phyloP scores from a whole-genome alignment of 2,888 invertebrate genomes.

The Agrotis puta region DNA sequence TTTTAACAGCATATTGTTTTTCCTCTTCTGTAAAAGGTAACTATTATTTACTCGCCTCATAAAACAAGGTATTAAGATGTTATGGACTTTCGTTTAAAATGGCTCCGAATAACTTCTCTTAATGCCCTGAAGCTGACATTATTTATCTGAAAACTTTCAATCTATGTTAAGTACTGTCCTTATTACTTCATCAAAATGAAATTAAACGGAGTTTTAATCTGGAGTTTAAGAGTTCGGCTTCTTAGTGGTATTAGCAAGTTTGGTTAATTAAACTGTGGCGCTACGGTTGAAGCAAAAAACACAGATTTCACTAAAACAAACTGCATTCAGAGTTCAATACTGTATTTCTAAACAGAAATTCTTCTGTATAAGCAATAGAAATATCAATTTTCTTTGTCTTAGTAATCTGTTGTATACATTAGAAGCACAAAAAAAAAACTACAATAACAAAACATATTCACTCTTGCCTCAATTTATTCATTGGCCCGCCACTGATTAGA shows the following conservation, averaged over 20 bases:
- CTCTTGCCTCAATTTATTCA: too few relatives aligned
- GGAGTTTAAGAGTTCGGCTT: constrained; percentile 19
- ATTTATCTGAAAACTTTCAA: constrained; percentile 64
- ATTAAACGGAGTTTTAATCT: constrained; percentile 39
- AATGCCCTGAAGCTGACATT: constrained; percentile 46
- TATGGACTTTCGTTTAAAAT: constrained; percentile 46
- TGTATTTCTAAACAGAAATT: too few relatives aligned
- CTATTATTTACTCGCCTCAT: constrained; percentile 27
- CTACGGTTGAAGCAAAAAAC: too few relatives aligned
- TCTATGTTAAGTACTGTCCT: constrained; percentile 56
- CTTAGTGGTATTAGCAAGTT: neutral
- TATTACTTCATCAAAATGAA: constrained; percentile 59
- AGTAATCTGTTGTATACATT: too few relatives aligned
- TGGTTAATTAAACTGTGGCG: neutral
- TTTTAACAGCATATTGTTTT: constrained; percentile 14
- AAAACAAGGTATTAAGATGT: constrained; percentile 53
- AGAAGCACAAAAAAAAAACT: too few relatives aligned
- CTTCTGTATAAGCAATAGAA: too few relatives aligned
- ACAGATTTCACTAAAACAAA: neutral
- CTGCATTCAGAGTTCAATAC: too few relatives aligned
- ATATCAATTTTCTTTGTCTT: too few relatives aligned
- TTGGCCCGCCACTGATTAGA: too few relatives aligned
- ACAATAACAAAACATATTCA: too few relatives aligned
- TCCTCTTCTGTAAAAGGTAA: neutral
- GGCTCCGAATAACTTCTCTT: constrained; percentile 46